phyloP scores from a whole-genome alignment of 2,797 vertebrate genomes.

The Rhinichthys osculus region DNA sequence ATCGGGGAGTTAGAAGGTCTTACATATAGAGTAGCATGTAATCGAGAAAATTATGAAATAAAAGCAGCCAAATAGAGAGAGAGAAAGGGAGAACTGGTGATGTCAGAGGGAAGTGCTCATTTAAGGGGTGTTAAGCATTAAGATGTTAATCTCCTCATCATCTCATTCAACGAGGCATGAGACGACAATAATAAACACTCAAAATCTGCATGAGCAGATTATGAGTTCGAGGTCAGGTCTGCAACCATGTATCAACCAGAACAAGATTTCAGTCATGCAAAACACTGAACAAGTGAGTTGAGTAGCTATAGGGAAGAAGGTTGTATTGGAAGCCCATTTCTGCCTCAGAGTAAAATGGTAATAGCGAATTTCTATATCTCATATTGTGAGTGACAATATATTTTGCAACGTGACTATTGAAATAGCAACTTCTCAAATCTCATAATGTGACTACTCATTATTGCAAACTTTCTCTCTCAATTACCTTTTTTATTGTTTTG shows the following conservation, averaged over 20 bases:
- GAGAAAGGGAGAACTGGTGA: background rate
- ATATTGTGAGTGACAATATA: background rate
- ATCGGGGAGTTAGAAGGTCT: conserved; percentile 15
- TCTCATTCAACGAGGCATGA: conserved; percentile 11
- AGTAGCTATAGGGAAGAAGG: background rate
- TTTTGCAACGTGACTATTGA: background rate
- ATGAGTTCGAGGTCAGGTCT: conserved; percentile 5
- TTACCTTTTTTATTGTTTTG: background rate
- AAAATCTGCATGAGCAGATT: conserved; percentile 5
- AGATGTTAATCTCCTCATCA: conserved; percentile 36
- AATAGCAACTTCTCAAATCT: background rate
- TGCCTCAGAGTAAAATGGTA: background rate
- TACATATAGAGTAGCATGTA: background rate
- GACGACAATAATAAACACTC: conserved; percentile 27
- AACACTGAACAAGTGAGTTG: background rate
- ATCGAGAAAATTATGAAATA: background rate
- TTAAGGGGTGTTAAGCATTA: conserved; percentile 18
- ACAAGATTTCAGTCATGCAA: conserved; percentile 13
- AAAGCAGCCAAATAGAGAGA: conserved; percentile 20
- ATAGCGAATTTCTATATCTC: background rate
- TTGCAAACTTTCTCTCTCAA: background rate
- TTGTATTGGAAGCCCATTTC: background rate
- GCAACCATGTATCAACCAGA: conserved; percentile 11
- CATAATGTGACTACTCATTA: background rate
- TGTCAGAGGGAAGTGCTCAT: background rate